A percentile compares a stretch with the other conserved stretches of the same genome.
phyloP scores from a whole-genome alignment of 2,797 vertebrate species.

The Oophaga sylvatica region DNA sequence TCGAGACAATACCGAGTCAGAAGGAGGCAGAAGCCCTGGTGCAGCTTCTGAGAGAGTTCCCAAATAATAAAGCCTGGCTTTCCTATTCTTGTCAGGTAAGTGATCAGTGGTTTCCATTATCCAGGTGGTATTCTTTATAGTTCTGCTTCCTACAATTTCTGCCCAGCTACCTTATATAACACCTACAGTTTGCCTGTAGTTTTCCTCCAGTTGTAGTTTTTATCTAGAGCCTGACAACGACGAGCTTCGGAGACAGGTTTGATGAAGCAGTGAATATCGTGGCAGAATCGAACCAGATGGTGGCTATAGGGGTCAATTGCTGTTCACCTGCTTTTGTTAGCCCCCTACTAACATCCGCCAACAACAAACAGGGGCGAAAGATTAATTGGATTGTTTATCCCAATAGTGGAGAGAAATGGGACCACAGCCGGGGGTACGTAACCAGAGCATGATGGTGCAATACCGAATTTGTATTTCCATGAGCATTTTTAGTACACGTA shows the following conservation, averaged over 20 bases:
- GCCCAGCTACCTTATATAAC: neutral
- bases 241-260: slow-evolving; percentile 79
- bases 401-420: slow-evolving; percentile 81
- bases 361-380: slow-evolving; percentile 65
- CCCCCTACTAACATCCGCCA: slow-evolving; percentile 74
- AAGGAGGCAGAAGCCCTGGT: slow-evolving; percentile 80
- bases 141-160: neutral
- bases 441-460: too few species aligned
- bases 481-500: neutral
- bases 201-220: neutral
- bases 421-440: slow-evolving; percentile 72
- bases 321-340: slow-evolving; percentile 73
- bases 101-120: neutral
- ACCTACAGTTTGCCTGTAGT: neutral
- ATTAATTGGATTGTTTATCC: slow-evolving; percentile 81
- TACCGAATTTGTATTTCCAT: neutral
- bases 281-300: slow-evolving; percentile 72
- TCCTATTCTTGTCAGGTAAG: slow-evolving; percentile 81
- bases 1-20: slow-evolving; percentile 82
- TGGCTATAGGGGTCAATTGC: slow-evolving; percentile 82
- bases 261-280: slow-evolving; percentile 71
- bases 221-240: slow-evolving; percentile 24
- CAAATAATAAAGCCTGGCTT: slow-evolving; percentile 77
- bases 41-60: slow-evolving; percentile 80
- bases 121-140: neutral